A percentile compares a stretch with the other conserved stretches of the same genome.
Conservation (phyloP, 1,140 invertebrate species). For the Vanessa atalanta region DNA sequence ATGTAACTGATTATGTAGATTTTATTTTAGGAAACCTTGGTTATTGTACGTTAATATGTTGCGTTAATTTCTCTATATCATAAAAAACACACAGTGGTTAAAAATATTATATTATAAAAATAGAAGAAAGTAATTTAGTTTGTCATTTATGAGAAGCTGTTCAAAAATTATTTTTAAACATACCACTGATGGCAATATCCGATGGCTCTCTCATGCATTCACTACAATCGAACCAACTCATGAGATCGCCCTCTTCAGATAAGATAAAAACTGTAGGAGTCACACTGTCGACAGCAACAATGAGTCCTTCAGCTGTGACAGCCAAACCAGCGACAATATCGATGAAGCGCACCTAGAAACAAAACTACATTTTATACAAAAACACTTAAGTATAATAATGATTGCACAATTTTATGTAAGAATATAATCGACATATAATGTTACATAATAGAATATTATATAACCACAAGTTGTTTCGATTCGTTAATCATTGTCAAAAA, state of each 20-base stretch:
- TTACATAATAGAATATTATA: no score
- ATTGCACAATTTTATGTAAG: no score
- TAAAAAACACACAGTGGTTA: no score
- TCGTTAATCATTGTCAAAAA: no score
- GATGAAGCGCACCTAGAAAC: conserved; percentile 87
- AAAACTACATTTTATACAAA: not conserved
- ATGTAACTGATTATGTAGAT: no score
- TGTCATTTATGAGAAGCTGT: not conserved
- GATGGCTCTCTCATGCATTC: conserved; percentile 98
- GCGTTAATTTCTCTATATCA: no score
- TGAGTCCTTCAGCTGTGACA: conserved; percentile 93
- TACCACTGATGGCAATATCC: conserved; percentile 96
- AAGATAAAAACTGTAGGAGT: conserved; percentile 98
- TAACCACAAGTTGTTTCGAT: no score
- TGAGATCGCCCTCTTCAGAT: conserved; percentile 92
- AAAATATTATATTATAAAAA: no score
- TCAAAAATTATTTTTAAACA: conserved; percentile 39
- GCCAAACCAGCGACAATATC: conserved; percentile 98
- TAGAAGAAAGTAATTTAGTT: not conserved
- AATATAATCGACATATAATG: no score
- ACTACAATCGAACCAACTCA: conserved; percentile 98
- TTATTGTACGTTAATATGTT: no score
- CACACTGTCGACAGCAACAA: conserved; percentile 98
- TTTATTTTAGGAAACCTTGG: no score
- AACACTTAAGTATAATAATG: no score